Percentiles rank a stretch among this genome's conserved stretches.
phyloP scores from a whole-genome alignment of 1,140 invertebrate genomes.

The Drosophila ercepeae region DNA sequence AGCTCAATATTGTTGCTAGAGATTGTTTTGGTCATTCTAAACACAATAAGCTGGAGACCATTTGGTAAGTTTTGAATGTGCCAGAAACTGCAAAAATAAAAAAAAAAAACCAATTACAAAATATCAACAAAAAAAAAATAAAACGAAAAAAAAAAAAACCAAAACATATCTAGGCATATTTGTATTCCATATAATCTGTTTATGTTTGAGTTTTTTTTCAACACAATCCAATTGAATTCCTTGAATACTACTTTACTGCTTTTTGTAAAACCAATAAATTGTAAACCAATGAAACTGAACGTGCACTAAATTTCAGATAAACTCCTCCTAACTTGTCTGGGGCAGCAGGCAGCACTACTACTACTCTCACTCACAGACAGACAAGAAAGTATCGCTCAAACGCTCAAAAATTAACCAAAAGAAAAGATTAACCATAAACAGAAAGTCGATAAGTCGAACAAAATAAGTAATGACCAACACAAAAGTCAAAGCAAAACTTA shows the following conservation, averaged over 20 bases:
- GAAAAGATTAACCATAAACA: slow-evolving; percentile 51
- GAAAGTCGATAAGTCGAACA: slow-evolving; percentile 44
- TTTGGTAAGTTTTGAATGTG: slow-evolving; percentile 84
- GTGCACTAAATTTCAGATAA: slow-evolving; percentile 83
- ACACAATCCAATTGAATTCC: slow-evolving; percentile 49
- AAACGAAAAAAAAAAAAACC: slow-evolving; percentile 65
- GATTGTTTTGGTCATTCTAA: slow-evolving; percentile 84
- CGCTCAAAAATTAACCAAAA: slow-evolving; percentile 61
- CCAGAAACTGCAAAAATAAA: slow-evolving; percentile 67
- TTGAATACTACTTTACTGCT: slow-evolving; percentile 44
- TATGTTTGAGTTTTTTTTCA: slow-evolving; percentile 65
- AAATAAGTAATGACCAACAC: slow-evolving; percentile 49
- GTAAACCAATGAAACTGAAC: slow-evolving; percentile 77
- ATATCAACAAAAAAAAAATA: slow-evolving; percentile 59
- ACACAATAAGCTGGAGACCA: slow-evolving; percentile 82
- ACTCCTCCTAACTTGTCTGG: slow-evolving; percentile 82
- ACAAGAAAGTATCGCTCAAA: slow-evolving; percentile 67
- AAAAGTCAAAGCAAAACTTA: slow-evolving; percentile 28
- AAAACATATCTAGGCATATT: slow-evolving; percentile 80
- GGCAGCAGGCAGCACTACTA: slow-evolving; percentile 76
- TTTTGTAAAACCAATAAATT: slow-evolving; percentile 53
- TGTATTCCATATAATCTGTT: slow-evolving; percentile 76
- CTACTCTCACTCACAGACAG: slow-evolving; percentile 78
- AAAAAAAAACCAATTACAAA: slow-evolving; percentile 47
- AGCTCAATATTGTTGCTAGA: slow-evolving; percentile 84